These are phyloP conservation scores for Adelosebastes latens DNA, from an alignment of 2,797 vertebrate genomes.

Conservation along the genomic window DNA sequence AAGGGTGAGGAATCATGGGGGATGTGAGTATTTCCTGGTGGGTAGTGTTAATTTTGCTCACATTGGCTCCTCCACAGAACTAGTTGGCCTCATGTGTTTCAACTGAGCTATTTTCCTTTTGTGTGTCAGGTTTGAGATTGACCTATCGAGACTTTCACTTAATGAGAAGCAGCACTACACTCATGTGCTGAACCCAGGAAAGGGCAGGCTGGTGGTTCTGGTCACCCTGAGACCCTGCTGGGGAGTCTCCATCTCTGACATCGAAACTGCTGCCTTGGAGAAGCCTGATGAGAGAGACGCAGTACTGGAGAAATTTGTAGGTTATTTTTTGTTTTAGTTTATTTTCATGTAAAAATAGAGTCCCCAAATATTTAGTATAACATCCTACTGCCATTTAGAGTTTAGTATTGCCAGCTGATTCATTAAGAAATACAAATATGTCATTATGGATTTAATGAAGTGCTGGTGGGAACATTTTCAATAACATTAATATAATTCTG, in stretches of 20 bases:
- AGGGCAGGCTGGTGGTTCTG: conserved; percentile 87
- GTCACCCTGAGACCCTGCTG: conserved; percentile 86
- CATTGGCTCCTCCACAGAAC: conserved; percentile 31
- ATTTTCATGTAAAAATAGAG: neutral
- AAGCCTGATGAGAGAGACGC: conserved; percentile 81
- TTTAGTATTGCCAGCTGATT: neutral
- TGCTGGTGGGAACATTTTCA: neutral
- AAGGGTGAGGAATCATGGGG: conserved; percentile 93
- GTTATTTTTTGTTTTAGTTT: conserved; percentile 55
- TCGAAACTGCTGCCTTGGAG: conserved; percentile 86
- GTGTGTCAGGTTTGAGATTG: conserved; percentile 88
- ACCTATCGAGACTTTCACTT: conserved; percentile 82
- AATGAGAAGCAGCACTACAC: conserved; percentile 88
- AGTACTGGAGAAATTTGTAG: conserved; percentile 88
- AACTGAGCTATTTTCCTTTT: conserved; percentile 42
- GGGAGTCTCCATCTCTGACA: conserved; percentile 90
- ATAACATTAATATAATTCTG: neutral
- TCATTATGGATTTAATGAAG: neutral
- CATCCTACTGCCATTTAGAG: neutral
- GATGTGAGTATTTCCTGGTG: conserved; percentile 86
- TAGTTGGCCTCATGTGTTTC: conserved; percentile 31
- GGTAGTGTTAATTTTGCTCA: conserved; percentile 46
- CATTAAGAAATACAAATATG: neutral
- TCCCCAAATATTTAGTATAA: neutral
- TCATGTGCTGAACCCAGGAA: conserved; percentile 84